phyloP scores from a whole-genome alignment of 2,888 invertebrate genomes.

The Julus scanicus region DNA sequence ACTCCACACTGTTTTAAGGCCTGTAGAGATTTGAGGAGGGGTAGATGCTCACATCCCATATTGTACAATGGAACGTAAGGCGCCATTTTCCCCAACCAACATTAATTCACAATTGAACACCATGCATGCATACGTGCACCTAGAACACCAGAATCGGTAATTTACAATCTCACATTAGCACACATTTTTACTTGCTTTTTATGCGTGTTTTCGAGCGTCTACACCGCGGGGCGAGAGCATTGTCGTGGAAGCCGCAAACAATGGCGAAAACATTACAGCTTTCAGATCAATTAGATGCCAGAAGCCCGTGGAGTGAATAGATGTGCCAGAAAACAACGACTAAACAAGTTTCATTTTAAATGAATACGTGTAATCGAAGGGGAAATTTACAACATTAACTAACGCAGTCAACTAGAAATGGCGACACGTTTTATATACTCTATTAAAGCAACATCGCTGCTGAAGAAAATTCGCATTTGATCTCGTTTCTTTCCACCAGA shows the following conservation, averaged over 20 bases:
- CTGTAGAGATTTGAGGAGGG: not conserved
- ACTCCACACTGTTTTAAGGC: slow-evolving; percentile 4
- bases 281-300: slow-evolving; percentile 20
- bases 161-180: not conserved
- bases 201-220: not conserved
- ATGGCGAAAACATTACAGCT: slow-evolving; percentile 9
- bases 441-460: not conserved
- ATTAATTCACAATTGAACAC: not conserved
- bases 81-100: not conserved
- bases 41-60: not conserved
- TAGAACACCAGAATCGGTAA: not conserved
- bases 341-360: not conserved
- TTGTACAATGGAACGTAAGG: not conserved
- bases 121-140: not conserved
- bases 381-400: not conserved
- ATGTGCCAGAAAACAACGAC: not conserved
- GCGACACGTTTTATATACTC: not conserved
- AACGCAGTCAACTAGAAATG: not conserved
- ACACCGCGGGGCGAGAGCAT: slow-evolving; percentile 20
- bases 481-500: not conserved
- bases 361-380: not conserved
- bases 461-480: not conserved
- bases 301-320: not conserved
- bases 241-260: slow-evolving; percentile 27
- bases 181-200: not conserved